Evolutionary conservation across 1,140 invertebrate species (phyloP), one percentile per base, ranked within the genome.

Genomic region (Conus ventricosus): DNA sequence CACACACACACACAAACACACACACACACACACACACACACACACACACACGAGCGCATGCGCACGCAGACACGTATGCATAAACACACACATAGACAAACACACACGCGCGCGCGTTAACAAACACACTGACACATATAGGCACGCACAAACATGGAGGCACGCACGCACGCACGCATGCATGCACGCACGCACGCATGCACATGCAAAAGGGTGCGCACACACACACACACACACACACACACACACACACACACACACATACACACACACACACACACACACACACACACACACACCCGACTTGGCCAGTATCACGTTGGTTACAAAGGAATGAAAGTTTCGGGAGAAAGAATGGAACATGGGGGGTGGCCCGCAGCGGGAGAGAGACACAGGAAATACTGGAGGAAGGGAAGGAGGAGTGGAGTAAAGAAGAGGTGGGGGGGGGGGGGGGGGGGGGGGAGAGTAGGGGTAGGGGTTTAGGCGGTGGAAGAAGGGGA

Each of bases 271-370:
- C 76, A 80, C 76, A 80, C 76, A 80, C 76, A 80, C 39, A 80
- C 76, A 80, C 76, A 80, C 76, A 80, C 76, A 80, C 76, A 80
- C 76, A 80, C 76, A 27, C 39, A 75, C 71, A 75, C n/a, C 71
- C 7, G 23, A 75, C 39, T 39, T 39, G 39, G 39, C 39, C 39
- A 39, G 39, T 39, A 39, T 39, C 39, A 39, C 39, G 39, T 39
- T 1, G 3, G 0, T 3, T 1, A 39, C 39, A 39, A 39, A 39
- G 39, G 39, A 39, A 39, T 0, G 39, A 39, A 39, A 39, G 39
- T 39, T 39, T 39, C 39, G 39, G 39, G 39, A 3, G 39, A 39
- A 39, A 39, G 39, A 39, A 3, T 39, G 39, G 39, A 39, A 3
- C 0, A 3, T 39, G 39, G 39, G 39, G 39, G 39, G 39, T 39